Evolutionary conservation across 2,113 vertebrate genomes (phyloP), one percentile per base, ranked within the genome.

Genomic region (Excalfactoria chinensis): DNA sequence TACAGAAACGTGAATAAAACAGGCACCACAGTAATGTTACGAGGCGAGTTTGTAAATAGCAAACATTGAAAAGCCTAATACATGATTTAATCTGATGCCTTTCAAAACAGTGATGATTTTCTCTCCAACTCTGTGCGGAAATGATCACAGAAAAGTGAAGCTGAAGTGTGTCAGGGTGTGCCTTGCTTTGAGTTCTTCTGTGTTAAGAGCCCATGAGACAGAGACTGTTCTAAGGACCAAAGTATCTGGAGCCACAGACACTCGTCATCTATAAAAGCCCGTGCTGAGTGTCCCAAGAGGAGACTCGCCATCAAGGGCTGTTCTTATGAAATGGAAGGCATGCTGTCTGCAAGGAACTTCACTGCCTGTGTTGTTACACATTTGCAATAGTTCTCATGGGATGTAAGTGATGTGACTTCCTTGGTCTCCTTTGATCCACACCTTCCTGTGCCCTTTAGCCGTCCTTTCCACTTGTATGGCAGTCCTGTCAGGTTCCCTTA

Each of bases 401-500:
- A n/a, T 46, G 18, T 62, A 41, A 32, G 53, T 63, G 43, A 64
- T 26, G 67, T 22, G 11, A 30, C 26, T 55, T 21, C 11, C 9
- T 2, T 62, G 63, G n/a, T 71, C 59, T 73, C 37, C 11, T 82
- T 15, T 56, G 43, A 48, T 63, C 55, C 70, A 19, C 59, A 2
- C 28, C 70, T 58, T 49, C 84, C 72, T 37, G 19, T 74, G 67
- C 75, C 91, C 84, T 76, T 19, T 5, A 46, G 84, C 43, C 34
- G n/a, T 74, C 60, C 89, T 86, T 74, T 85, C 35, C 28, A 6
- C 83, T 62, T 74, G 9, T 26, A 55, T 77, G 58, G 89, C 44
- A 40, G 58, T 66, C 83, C 40, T 40, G 32, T 55, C 68, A 28
- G 4, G 88, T 96, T 97, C 95, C 96, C 92, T 46, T 44, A 28